These are phyloP conservation scores for Drosophila willistoni DNA, from an alignment of 1,140 invertebrate genomes.

Conservation along the genomic window DNA sequence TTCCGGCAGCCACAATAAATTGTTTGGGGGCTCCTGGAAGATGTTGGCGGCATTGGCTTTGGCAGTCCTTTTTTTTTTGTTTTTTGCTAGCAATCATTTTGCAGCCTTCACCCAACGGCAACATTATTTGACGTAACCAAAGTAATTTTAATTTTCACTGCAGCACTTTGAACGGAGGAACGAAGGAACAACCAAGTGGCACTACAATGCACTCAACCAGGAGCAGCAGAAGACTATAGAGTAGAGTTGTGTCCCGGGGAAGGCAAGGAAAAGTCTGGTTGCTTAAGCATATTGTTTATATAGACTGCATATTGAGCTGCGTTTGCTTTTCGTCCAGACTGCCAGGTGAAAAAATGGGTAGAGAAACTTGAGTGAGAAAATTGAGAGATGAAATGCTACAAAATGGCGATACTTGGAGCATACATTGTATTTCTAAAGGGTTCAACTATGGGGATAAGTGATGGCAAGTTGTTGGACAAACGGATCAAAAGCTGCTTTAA, in stretches of 20 bases:
- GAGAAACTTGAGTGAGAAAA: slow-evolving; percentile 24
- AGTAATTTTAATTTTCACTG: slow-evolving; percentile 79
- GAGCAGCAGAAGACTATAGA: not conserved
- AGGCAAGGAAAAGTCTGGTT: slow-evolving; percentile 39
- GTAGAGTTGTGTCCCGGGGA: not conserved
- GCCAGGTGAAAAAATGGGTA: slow-evolving; percentile 57
- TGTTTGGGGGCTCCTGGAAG: slow-evolving; percentile 48
- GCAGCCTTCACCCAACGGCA: slow-evolving; percentile 57
- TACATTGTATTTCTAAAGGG: slow-evolving; percentile 15
- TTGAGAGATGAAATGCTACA: slow-evolving; percentile 32
- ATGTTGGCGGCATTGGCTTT: slow-evolving; percentile 27
- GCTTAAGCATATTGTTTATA: slow-evolving; percentile 80
- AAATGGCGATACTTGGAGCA: slow-evolving; percentile 14
- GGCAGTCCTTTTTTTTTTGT: slow-evolving; percentile 14
- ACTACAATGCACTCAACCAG: slow-evolving; percentile 69
- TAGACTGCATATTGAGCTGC: slow-evolving; percentile 79
- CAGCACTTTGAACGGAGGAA: slow-evolving; percentile 44
- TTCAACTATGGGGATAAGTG: slow-evolving; percentile 7
- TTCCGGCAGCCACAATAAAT: slow-evolving; percentile 68
- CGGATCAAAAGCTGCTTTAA: not conserved
- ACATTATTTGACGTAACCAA: slow-evolving; percentile 80
- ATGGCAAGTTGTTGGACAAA: not conserved
- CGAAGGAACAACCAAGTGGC: slow-evolving; percentile 52
- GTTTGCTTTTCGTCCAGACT: slow-evolving; percentile 64
- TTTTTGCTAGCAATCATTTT: slow-evolving; percentile 5